Conservation (phyloP, 2,797 vertebrate species). For the Lepus townsendii region DNA sequence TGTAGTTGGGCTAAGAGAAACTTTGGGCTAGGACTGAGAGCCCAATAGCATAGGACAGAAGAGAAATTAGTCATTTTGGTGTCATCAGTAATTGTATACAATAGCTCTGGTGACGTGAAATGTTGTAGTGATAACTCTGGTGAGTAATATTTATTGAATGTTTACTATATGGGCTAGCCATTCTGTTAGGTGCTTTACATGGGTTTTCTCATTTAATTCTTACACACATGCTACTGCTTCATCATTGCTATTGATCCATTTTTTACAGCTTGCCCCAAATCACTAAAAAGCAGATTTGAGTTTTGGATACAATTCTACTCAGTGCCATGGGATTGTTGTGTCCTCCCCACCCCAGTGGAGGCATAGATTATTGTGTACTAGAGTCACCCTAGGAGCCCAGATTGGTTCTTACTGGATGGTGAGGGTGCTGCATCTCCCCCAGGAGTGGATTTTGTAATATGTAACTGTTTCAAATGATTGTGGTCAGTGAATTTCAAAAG, state of each 20-base stretch:
- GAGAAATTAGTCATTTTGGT: neutral
- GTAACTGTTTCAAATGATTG: neutral
- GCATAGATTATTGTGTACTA: accelerated
- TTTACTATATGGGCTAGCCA: neutral
- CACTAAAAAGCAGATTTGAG: neutral
- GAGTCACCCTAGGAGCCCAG: neutral
- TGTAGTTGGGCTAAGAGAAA: neutral
- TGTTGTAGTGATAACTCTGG: neutral
- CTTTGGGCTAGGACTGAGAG: neutral
- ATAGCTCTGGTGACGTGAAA: neutral
- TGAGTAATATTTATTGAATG: neutral
- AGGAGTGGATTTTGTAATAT: neutral
- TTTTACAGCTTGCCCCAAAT: neutral
- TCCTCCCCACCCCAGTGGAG: accelerated
- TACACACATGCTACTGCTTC: neutral
- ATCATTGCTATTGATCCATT: neutral
- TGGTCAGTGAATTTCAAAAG: neutral
- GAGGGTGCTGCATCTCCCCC: neutral
- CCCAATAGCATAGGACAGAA: neutral
- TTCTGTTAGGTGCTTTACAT: neutral
- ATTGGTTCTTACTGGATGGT: neutral
- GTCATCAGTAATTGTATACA: neutral
- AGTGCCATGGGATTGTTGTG: neutral
- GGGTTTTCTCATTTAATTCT: neutral
- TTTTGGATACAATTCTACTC: neutral